Base-by-base conservation (phyloP, 1,140 invertebrate genomes). In the Lepidurus arcticus region DNA sequence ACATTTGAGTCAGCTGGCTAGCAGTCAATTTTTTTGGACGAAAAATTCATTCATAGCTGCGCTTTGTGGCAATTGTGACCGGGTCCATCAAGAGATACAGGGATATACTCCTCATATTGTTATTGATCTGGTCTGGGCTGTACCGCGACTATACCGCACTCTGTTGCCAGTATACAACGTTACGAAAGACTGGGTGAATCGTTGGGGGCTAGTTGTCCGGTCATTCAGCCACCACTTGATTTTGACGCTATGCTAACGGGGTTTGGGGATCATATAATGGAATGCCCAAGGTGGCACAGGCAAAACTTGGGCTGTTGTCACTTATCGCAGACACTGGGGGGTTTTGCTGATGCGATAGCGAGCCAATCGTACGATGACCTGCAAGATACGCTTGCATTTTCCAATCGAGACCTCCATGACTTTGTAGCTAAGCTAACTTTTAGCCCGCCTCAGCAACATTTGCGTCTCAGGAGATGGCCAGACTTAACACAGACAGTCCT, bases 331-430 rank as follows among this genome's bases (percentile, higher is more conserved):
- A 16, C 53, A n/a, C 6, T 5, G 53, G 47, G 53, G 53, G 53
- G 7, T 65, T 65, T 21, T 13, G 53, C 53, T 13, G 0, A n/a
- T 65, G 2, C 34, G 13, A 65, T 4, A 65, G 16, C 13, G 16
- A 65, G 53, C 53, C 53, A 65, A 65, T 65, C 16, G 53, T 65
- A 65, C 53, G n/a, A 65, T 65, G 53, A 65, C 53, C 53, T 65
- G 13, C 53, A 9, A 65, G 53, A 13, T 13, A 65, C 6, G 16
- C 13, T n/a, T 7, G 53, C 6, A 7, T 7, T 65, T 65, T 65
- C 5, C 21, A 7, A 65, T 9, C 53, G 0, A 21, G 53, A 16
- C n/a, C 53, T 34, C 53, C 16, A 6, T 65, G 53, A 16, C 53
- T 1, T 21, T n/a, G 45, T 1, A n/a, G 21, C 53, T 4, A 16